A percentile compares a stretch with the other conserved stretches of the same genome.
Evolutionary conservation across 2,888 invertebrate genomes (phyloP).

Genomic region (Tenthredo distinguenda): DNA sequence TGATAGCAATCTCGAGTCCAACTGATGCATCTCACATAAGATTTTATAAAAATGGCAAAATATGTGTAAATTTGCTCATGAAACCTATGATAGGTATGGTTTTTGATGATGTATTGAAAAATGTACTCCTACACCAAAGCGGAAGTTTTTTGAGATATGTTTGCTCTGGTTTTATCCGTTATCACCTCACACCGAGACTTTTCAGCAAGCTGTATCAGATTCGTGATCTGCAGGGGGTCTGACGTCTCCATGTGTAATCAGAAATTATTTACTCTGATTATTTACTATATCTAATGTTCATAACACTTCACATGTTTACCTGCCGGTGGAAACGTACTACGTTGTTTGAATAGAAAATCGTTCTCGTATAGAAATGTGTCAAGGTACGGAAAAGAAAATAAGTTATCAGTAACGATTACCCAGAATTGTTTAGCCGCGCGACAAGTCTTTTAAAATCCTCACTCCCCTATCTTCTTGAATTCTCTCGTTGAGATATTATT

Average conservation of each 20-base stretch:
- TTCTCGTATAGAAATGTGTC: not conserved
- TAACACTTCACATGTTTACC: conserved; percentile 39
- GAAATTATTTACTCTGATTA: conserved; percentile 1
- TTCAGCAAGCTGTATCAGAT: not conserved
- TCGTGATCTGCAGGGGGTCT: conserved; percentile 48
- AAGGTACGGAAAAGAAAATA: conserved; percentile 17
- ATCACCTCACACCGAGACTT: not conserved
- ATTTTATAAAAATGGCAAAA: not conserved
- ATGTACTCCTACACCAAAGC: not conserved
- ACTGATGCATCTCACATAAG: not conserved
- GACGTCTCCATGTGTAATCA: conserved; percentile 32
- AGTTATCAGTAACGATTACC: conserved; percentile 37
- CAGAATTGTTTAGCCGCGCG: conserved; percentile 33
- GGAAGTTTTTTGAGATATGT: not conserved
- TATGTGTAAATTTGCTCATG: not conserved
- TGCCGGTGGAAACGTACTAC: not conserved
- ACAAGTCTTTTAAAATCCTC: conserved; percentile 38
- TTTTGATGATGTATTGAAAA: not conserved
- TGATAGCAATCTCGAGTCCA: not conserved
- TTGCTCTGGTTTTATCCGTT: not conserved
- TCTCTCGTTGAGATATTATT: conserved; percentile 20
- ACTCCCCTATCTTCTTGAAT: conserved; percentile 1
- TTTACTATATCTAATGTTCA: conserved; percentile 5
- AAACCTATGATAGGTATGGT: not conserved
- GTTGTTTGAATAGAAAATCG: not conserved